Conservation (phyloP, 2,888 invertebrate species). For the Scaptomyza tumidula region DNA sequence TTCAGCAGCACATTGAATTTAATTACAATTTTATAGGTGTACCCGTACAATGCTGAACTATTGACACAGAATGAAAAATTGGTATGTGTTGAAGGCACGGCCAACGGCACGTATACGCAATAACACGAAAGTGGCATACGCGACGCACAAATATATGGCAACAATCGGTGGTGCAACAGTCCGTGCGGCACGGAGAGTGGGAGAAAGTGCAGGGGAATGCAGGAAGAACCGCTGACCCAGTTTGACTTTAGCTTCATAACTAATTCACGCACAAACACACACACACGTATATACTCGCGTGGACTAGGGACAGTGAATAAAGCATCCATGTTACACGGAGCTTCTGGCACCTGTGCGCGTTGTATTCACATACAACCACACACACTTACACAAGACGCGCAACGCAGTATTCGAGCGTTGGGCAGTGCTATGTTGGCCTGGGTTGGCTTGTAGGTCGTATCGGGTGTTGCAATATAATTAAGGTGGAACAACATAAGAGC, state of each 20-base stretch:
- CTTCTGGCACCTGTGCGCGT: conserved; percentile 68
- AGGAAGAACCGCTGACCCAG: conserved; percentile 73
- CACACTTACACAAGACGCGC: conserved; percentile 22
- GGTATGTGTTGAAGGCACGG: conserved; percentile 25
- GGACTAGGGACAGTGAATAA: conserved; percentile 64
- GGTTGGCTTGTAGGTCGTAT: conserved; percentile 23
- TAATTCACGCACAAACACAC: conserved; percentile 71
- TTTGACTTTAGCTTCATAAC: conserved; percentile 81
- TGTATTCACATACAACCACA: conserved; percentile 48
- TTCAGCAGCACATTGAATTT: conserved; percentile 60
- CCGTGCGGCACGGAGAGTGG: conserved; percentile 14
- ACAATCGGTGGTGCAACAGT: conserved; percentile 38
- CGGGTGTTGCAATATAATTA: conserved; percentile 78
- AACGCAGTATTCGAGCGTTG: conserved; percentile 39
- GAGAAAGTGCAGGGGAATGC: conserved; percentile 31
- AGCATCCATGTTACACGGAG: conserved; percentile 73
- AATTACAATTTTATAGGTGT: conserved; percentile 68
- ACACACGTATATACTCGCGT: conserved; percentile 20
- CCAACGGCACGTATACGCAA: conserved; percentile 71
- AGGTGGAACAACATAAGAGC: conserved; percentile 72
- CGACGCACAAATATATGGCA: conserved; percentile 63
- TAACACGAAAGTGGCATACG: conserved; percentile 65
- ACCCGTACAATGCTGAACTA: conserved; percentile 52
- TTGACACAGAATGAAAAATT: conserved; percentile 53
- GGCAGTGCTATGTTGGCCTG: conserved; percentile 24